phyloP scores from a whole-genome alignment of 1,140 invertebrate genomes.

The Magallana ariakensis region DNA sequence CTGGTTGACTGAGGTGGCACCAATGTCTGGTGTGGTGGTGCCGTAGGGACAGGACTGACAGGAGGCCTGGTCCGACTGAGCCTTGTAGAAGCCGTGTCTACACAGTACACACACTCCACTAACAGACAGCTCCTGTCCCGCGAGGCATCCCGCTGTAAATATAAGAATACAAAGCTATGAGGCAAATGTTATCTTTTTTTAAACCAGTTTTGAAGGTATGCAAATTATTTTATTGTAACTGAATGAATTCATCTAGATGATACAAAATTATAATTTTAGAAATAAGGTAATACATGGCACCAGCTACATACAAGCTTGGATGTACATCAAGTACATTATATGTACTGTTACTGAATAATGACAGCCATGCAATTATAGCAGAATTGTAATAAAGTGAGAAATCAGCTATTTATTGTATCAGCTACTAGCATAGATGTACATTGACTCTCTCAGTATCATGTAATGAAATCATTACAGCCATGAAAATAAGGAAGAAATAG shows the following conservation, averaged over 20 bases:
- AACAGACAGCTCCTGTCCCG: conserved; percentile 89
- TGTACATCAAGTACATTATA: too few species aligned
- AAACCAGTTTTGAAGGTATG: too few species aligned
- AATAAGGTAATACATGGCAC: not conserved
- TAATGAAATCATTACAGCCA: not conserved
- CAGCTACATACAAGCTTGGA: not conserved
- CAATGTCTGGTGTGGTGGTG: conserved; percentile 89
- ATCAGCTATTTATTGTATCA: too few species aligned
- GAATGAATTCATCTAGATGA: too few species aligned
- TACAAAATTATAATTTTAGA: not conserved
- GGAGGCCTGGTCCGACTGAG: conserved; percentile 83
- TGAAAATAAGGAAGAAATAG: too few species aligned
- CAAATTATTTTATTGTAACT: too few species aligned
- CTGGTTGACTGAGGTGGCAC: conserved; percentile 41
- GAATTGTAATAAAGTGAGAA: too few species aligned
- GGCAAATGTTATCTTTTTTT: too few species aligned
- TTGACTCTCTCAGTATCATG: too few species aligned
- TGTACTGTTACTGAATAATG: not conserved
- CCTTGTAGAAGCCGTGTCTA: conserved; percentile 89
- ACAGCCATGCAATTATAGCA: too few species aligned
- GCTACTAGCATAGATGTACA: not conserved
- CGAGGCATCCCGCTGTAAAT: conserved; percentile 88
- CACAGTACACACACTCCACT: conserved; percentile 94
- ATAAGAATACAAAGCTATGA: not conserved
- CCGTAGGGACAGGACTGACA: conserved; percentile 94